phyloP scores from a whole-genome alignment of 1,140 invertebrate species.

The Ylistrum balloti region DNA sequence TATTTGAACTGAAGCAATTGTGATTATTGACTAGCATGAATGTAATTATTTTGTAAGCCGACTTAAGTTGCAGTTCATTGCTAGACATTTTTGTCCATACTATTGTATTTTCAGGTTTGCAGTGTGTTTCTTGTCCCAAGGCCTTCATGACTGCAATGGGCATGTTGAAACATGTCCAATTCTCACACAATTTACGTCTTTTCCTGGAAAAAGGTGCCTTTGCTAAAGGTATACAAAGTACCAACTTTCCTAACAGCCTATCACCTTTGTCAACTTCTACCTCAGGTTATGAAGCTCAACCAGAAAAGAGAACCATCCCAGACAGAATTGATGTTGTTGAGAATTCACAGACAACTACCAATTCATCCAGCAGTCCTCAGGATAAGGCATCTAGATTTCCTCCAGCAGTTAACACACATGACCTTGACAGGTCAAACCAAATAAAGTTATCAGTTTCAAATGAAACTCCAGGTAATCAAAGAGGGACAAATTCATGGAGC shows the following conservation, averaged over 20 bases:
- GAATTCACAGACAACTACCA: background rate
- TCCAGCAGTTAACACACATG: background rate
- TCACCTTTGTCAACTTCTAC: background rate
- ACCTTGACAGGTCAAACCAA: background rate
- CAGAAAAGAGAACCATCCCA: background rate
- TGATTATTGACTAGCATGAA: no score
- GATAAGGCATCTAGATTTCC: background rate
- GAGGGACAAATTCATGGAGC: background rate
- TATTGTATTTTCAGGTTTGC: constrained; percentile 71
- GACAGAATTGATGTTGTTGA: background rate
- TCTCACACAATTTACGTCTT: constrained; percentile 74
- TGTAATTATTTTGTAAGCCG: no score
- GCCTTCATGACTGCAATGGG: constrained; percentile 77
- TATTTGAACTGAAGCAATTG: no score
- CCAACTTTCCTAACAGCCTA: background rate
- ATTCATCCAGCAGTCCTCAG: background rate
- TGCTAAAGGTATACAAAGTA: constrained; percentile 48
- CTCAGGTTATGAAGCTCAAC: background rate
- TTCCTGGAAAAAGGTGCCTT: constrained; percentile 69
- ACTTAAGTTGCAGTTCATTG: no score
- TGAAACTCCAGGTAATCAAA: background rate
- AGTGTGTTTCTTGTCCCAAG: constrained; percentile 72
- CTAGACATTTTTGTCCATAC: no score
- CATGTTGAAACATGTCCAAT: constrained; percentile 76
- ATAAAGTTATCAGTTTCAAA: background rate